Base-by-base conservation (phyloP, 2,888 invertebrate species). In the Agrochola circellaris region DNA sequence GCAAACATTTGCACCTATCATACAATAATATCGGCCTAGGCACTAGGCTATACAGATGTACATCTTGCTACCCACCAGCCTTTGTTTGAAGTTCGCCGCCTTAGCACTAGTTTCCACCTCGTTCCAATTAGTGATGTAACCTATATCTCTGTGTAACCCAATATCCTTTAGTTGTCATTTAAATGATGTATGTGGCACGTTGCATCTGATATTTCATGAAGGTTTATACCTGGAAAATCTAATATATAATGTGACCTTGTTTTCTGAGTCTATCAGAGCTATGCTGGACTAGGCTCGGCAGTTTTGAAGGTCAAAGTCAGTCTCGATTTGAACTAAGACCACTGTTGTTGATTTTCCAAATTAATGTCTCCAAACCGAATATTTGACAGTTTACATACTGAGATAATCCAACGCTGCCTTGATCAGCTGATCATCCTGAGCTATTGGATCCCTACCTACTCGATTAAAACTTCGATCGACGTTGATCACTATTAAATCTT, bases 91-190 rank as follows among this genome's bases (percentile, higher is more conserved):
- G 23, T 23, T 77, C 34, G 4, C 20, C 30, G 30, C 17, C 26
- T 51, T 23, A 54, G 4, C 15, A 20, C 3, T 30, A 30, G 48
- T 67, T 67, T 20, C 78, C 15, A n/a, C 17, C 23, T 13, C 9
- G 13, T 30, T 17, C 26, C 17, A 77, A 71, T 58, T 78, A 64
- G 56, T 81, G n/a, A 30, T 64, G 62, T 73, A 51, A 48, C 64
- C 38, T 20, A 51, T 51, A 68, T 15, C n/a, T 42, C 17, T n/a
- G 30, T 38, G 30, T 42, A 58, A 78, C n/a, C 34, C 23, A 51
- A 73, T 73, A 78, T 15, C 23, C 17, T 34, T 30, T 13, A 26
- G 58, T 26, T 72, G 42, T 17, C n/a, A 65, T 34, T 51, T 34
- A 58, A 65, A 54, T 58, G 34, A 26, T 74, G 58, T 56, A 26